Evolutionary conservation across 2,113 vertebrate genomes (phyloP), one percentile per base, ranked within the genome.

Genomic region (Pterocles orientalis): DNA sequence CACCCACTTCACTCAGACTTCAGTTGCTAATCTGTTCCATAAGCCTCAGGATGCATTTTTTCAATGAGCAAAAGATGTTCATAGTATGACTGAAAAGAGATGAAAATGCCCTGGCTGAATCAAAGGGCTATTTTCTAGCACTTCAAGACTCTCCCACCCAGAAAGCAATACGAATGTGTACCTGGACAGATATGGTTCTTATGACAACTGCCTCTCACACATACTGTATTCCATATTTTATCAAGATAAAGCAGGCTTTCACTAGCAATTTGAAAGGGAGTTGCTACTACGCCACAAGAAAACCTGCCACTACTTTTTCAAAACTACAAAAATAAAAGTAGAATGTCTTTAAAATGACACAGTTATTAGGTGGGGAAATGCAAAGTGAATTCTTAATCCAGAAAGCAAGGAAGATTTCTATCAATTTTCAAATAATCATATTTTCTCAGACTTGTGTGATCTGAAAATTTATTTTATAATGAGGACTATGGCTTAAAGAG

Each of bases 1-100:
- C 92, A 82, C 48, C 61, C 69, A 58, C 70, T 91, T 94, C 48
- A 76, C 41, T 91, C 86, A 90, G 78, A 72, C 41, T 95, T 91
- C 91, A 82, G 41, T 78, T 89, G n/a, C 34, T 89, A 65, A 92
- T 92, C 58, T 92, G 50, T 76, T 89, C 80, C 66, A 73, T 77
- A 82, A 80, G 26, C 53, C 61, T 95, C 9, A 8, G 77, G 50
- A 89, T 76, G 31, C 41, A 76, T 91, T 87, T 95, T 94, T 69
- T 36, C 65, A 68, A 68, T 13, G 50, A 84, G 58, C 23, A 87
- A 64, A 94, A 92, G 50, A 61, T 70, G 41, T 54, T 96, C 73
- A 20, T 23, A 34, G 23, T n/a, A 26, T 54, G 65, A 87, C 3
- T 64, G 45, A 91, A 93, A 92, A 82, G 57, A 84, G 47, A 78